phyloP scores from a whole-genome alignment of 2,888 invertebrate genomes.

The Ectemnius continuus region DNA sequence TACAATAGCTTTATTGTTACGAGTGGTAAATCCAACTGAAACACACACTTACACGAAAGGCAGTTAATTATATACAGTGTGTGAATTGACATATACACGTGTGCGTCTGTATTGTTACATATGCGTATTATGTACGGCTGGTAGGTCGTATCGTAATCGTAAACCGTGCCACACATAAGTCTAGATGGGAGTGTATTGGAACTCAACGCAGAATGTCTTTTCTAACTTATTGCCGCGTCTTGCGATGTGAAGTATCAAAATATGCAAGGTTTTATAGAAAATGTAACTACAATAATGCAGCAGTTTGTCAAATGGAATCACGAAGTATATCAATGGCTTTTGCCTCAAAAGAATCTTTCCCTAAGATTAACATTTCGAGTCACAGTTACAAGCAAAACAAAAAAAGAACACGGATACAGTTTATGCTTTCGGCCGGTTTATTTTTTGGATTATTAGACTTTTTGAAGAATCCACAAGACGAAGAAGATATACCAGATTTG shows the following conservation, averaged over 20 bases:
- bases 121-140: no score
- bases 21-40: no score
- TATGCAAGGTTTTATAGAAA: background rate
- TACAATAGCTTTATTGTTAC: no score
- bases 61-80: no score
- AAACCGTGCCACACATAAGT: no score
- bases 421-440: slow-evolving; percentile 22
- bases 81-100: no score
- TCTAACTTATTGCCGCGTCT: slow-evolving; percentile 25
- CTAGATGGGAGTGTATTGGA: no score
- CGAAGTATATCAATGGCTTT: slow-evolving; percentile 11
- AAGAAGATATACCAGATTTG: slow-evolving; percentile 83
- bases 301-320: slow-evolving; percentile 9
- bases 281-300: slow-evolving; percentile 13
- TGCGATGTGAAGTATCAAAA: slow-evolving; percentile 15
- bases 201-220: background rate
- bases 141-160: no score
- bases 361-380: background rate
- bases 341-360: background rate
- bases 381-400: background rate
- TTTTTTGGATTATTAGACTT: slow-evolving; percentile 31
- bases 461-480: slow-evolving; percentile 73
- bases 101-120: no score
- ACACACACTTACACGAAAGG: no score
- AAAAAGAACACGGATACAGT: background rate